These are phyloP conservation scores for Trachelus troglodyta DNA, from an alignment of 2,888 invertebrate genomes.

Conservation along the genomic window DNA sequence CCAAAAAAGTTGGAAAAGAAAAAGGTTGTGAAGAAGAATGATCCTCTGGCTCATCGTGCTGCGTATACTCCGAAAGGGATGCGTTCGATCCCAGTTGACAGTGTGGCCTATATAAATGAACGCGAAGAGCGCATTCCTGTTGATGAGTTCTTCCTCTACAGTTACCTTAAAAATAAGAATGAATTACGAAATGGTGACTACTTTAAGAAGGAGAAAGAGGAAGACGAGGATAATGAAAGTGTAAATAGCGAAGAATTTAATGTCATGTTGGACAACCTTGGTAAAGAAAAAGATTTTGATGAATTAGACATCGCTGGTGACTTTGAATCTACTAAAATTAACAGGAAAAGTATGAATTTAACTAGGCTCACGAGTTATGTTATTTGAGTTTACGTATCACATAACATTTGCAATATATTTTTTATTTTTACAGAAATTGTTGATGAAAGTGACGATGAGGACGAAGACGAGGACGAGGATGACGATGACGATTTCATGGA, in stretches of 20 bases:
- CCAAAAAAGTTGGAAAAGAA: slow-evolving; percentile 76
- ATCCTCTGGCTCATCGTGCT: slow-evolving; percentile 76
- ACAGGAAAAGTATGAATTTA: slow-evolving; percentile 45
- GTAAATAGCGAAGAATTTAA: slow-evolving; percentile 69
- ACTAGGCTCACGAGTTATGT: not conserved
- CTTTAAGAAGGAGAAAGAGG: slow-evolving; percentile 30
- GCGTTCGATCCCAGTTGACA: slow-evolving; percentile 79
- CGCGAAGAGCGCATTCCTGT: slow-evolving; percentile 83
- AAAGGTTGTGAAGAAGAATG: slow-evolving; percentile 69
- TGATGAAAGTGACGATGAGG: slow-evolving; percentile 37
- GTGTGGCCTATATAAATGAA: slow-evolving; percentile 76
- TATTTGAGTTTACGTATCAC: not conserved
- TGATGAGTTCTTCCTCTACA: slow-evolving; percentile 88
- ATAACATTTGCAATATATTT: not conserved
- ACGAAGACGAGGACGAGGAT: slow-evolving; percentile 34
- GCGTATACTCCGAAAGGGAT: slow-evolving; percentile 78
- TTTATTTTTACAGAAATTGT: slow-evolving; percentile 26
- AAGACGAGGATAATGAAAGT: slow-evolving; percentile 65
- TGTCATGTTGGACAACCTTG: slow-evolving; percentile 67
- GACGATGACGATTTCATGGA: slow-evolving; percentile 28
- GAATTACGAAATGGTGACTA: slow-evolving; percentile 23
- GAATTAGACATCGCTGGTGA: slow-evolving; percentile 72
- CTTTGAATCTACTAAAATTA: slow-evolving; percentile 53
- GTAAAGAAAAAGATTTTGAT: slow-evolving; percentile 53
- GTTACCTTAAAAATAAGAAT: slow-evolving; percentile 65